phyloP scores from a whole-genome alignment of 2,797 vertebrate genomes.

The Florisuga fusca region DNA sequence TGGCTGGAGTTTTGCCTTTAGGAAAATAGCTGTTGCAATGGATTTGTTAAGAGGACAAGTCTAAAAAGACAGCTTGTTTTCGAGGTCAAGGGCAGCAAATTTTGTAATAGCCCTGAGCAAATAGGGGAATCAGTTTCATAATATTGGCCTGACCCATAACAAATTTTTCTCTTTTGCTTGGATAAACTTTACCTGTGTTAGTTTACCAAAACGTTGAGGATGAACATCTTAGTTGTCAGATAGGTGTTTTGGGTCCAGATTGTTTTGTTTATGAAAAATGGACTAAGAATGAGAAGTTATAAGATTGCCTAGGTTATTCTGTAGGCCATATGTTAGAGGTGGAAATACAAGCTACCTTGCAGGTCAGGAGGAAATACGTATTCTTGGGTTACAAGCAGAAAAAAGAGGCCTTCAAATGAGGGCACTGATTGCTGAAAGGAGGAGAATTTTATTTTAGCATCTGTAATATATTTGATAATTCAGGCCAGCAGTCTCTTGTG shows the following conservation, averaged over 20 bases:
- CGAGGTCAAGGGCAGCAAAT: neutral
- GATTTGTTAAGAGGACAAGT: neutral
- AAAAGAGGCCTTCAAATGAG: constrained; percentile 10
- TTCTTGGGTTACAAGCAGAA: neutral
- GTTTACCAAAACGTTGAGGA: neutral
- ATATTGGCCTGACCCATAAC: neutral
- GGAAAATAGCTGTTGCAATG: neutral
- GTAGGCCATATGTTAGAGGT: neutral
- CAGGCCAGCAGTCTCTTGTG: constrained; percentile 5
- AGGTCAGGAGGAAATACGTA: neutral
- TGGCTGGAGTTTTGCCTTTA: neutral
- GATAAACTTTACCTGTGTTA: neutral
- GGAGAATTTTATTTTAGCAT: constrained; percentile 37
- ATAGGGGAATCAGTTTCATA: neutral
- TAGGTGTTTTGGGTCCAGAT: neutral
- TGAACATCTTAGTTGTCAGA: neutral
- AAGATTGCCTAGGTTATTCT: neutral
- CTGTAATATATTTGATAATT: constrained; percentile 34
- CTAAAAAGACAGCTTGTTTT: neutral
- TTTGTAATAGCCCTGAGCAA: neutral
- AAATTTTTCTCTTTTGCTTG: neutral
- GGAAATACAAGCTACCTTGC: neutral
- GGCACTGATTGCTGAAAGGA: neutral
- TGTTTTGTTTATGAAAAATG: neutral
- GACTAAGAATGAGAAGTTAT: neutral